These are phyloP conservation scores for Aphidius colemani DNA, from an alignment of 2,888 invertebrate species.

Conservation along the genomic window DNA sequence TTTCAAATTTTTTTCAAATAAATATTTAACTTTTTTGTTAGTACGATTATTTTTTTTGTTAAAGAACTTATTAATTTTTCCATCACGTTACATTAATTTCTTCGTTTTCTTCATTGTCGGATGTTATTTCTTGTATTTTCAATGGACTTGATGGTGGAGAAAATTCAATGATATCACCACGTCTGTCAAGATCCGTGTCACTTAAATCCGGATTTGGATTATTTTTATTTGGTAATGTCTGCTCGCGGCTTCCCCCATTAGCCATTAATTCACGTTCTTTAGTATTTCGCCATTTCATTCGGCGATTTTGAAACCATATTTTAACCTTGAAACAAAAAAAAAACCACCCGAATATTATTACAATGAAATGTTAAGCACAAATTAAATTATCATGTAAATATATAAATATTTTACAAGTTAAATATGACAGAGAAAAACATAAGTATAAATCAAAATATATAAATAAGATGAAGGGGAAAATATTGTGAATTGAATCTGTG, in stretches of 20 bases:
- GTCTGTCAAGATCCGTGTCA: slow-evolving; percentile 83
- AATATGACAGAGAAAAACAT: background rate
- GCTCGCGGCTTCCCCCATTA: slow-evolving; percentile 90
- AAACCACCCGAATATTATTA: background rate
- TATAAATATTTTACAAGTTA: slow-evolving; percentile 2
- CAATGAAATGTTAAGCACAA: slow-evolving; percentile 9
- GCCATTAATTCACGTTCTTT: slow-evolving; percentile 94
- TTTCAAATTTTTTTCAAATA: too few relatives aligned
- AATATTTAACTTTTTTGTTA: too few relatives aligned
- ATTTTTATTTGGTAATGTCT: slow-evolving; percentile 94
- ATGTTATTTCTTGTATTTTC: too few relatives aligned
- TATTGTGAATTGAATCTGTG: slow-evolving; percentile 16
- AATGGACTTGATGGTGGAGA: slow-evolving; percentile 50
- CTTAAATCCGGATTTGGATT: slow-evolving; percentile 95
- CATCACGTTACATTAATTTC: slow-evolving; percentile 89
- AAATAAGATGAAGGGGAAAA: slow-evolving; percentile 8
- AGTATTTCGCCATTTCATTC: slow-evolving; percentile 99
- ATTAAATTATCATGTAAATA: background rate
- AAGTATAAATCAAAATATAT: background rate
- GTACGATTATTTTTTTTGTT: too few relatives aligned
- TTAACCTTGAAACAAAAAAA: slow-evolving; percentile 68
- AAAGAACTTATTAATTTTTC: slow-evolving; percentile 24
- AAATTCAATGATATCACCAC: slow-evolving; percentile 58
- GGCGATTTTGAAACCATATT: slow-evolving; percentile 95
- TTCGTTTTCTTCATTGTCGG: slow-evolving; percentile 71